Evolutionary conservation across 2,113 vertebrate species (phyloP).

Genomic region (Dunckerocampus dactyliophorus): DNA sequence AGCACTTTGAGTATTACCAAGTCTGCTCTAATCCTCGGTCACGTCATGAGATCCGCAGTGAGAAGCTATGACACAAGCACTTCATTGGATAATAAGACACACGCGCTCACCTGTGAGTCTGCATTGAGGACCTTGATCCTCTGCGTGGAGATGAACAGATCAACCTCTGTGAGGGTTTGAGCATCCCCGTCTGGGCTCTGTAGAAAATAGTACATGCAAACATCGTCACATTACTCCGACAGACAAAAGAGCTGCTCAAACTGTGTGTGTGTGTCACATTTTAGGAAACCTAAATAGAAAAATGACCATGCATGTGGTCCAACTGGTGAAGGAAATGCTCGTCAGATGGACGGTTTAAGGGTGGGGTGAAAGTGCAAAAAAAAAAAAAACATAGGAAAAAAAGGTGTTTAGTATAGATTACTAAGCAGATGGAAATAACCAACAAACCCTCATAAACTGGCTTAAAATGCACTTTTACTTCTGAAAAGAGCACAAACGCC

Average conservation of each 20-base stretch:
- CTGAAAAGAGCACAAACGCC: no score
- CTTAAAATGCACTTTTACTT: no score
- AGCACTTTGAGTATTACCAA: conserved; percentile 20
- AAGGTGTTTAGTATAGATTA: not conserved
- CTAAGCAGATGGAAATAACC: no score
- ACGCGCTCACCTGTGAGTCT: conserved; percentile 85
- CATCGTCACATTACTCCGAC: not conserved
- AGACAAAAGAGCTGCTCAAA: conserved; percentile 1
- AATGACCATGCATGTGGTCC: conserved; percentile 21
- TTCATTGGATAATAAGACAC: not conserved
- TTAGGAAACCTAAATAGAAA: conserved; percentile 7
- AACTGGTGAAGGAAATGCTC: not conserved
- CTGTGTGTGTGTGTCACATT: conserved; percentile 8
- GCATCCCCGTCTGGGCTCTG: conserved; percentile 87
- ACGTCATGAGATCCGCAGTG: conserved; percentile 26
- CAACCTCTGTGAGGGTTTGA: conserved; percentile 89
- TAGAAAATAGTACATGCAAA: conserved; percentile 5
- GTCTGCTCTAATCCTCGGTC: conserved; percentile 19
- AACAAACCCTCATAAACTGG: no score
- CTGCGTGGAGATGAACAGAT: conserved; percentile 95
- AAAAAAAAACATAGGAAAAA: conserved; percentile 6
- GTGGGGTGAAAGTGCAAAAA: conserved; percentile 42
- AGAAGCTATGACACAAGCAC: conserved; percentile 16
- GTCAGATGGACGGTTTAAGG: conserved; percentile 17
- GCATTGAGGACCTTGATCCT: conserved; percentile 96